Evolutionary conservation across 2,888 invertebrate species (phyloP), one percentile per base, ranked within the genome.

Genomic region (Harpalus rufipes): DNA sequence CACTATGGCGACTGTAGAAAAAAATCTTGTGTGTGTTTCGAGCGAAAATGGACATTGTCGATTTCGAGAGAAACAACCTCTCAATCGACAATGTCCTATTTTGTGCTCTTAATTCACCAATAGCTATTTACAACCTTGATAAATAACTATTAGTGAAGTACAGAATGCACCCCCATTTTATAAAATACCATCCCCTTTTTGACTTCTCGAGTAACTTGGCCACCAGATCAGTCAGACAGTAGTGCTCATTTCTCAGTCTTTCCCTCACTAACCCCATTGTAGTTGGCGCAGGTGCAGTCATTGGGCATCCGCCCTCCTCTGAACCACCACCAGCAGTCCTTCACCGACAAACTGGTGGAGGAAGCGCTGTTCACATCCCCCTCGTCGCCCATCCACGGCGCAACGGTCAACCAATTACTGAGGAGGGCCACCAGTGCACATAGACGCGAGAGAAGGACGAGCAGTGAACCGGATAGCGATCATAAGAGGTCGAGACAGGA

Each of bases 251-350:
- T 32, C 32, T 3, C 32, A 32, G 0, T 12, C 44, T 2, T 51
- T 10, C 12, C 44, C 44, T 12, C 21, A 6, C 21, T 61, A 80
- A 80, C 56, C n/a, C 18, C 18, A 8, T 32, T 10, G 10, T 74
- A 93, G 92, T 90, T 95, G 91, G 93, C 95, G 88, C 95, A 93
- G 90, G 93, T 93, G 90, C 93, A 95, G 91, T 94, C 93, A 90
- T 91, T 95, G 90, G 94, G 94, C 87, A 94, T 87, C 92, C 94
- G 85, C 56, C 68, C 79, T 0, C 90, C 90, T 85, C 88, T 88
- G 85, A 86, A 87, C 63, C 87, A 90, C 87, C 89, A 89, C 86
- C 90, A 91, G 86, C 90, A 91, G 86, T 90, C 90, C 41, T 89
- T 91, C 88, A 89, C 91, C 80, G 92, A 92, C 80, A 91, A 91